These are phyloP conservation scores for Acanthoscelides obtectus DNA, from an alignment of 2,888 invertebrate genomes.

Conservation along the genomic window DNA sequence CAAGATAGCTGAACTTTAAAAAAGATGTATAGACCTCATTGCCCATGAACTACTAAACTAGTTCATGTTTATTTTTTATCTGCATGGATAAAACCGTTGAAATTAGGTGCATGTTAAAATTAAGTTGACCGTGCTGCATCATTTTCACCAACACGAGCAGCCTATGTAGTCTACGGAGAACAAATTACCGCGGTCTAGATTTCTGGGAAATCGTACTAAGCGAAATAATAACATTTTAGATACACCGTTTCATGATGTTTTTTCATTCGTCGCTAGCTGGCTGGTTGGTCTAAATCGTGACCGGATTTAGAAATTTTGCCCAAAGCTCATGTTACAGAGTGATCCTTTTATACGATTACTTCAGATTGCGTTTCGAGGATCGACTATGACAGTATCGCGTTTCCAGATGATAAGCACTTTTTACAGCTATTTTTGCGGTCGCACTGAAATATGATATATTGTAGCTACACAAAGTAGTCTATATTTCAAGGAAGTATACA, in stretches of 20 bases:
- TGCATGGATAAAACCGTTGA: not conserved
- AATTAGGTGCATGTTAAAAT: not conserved
- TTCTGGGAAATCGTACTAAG: constrained; percentile 14
- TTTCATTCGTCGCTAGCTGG: constrained; percentile 2
- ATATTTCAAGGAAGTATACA: too few relatives aligned
- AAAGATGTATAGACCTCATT: too few relatives aligned
- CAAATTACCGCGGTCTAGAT: constrained; percentile 16
- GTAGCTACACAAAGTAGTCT: too few relatives aligned
- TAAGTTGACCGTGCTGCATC: not conserved
- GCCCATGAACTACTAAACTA: too few relatives aligned
- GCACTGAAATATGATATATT: not conserved
- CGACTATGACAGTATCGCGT: not conserved
- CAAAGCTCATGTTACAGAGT: constrained; percentile 30
- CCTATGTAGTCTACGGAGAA: constrained; percentile 7
- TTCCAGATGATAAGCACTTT: not conserved
- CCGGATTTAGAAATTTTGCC: constrained; percentile 37
- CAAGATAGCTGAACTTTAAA: too few relatives aligned
- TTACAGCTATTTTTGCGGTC: not conserved
- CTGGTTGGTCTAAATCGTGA: constrained; percentile 33
- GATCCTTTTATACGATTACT: constrained; percentile 16
- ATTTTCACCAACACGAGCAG: not conserved
- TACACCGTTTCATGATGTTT: constrained; percentile 9
- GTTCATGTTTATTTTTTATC: too few relatives aligned
- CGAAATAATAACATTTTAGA: constrained; percentile 3
- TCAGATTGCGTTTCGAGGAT: not conserved